phyloP scores from a whole-genome alignment of 2,113 vertebrate genomes.

The Zingel zingel region DNA sequence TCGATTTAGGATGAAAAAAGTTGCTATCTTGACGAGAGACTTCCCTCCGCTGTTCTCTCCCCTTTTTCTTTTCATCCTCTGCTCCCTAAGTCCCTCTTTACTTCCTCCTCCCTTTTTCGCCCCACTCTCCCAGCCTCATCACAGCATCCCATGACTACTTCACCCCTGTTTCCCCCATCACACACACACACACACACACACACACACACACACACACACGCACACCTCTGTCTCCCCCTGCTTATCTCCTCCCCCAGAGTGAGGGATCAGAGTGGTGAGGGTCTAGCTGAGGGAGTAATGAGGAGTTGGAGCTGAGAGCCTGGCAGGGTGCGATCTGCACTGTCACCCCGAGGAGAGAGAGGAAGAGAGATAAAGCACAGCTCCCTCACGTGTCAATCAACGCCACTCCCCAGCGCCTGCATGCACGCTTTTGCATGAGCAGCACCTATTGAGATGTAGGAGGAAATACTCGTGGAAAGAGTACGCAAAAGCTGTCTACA shows the following conservation, averaged over 20 bases:
- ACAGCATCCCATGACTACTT: slow-evolving; percentile 42
- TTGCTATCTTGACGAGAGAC: slow-evolving; percentile 27
- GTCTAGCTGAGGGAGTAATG: slow-evolving; percentile 76
- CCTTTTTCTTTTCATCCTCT: slow-evolving; percentile 32
- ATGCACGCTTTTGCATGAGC: slow-evolving; percentile 38
- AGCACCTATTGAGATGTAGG: slow-evolving; percentile 34
- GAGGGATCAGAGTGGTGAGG: slow-evolving; percentile 79
- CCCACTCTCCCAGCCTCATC: slow-evolving; percentile 36
- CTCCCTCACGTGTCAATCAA: slow-evolving; percentile 69
- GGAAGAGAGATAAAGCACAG: slow-evolving; percentile 46
- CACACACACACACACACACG: slow-evolving; percentile 5
- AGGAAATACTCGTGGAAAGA: slow-evolving; percentile 39
- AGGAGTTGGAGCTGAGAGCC: slow-evolving; percentile 70
- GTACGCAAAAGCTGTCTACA: slow-evolving; percentile 24
- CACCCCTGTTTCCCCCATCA: background rate
- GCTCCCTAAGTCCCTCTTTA: slow-evolving; percentile 51
- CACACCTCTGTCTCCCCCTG: slow-evolving; percentile 44
- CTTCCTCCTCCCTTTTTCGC: slow-evolving; percentile 31
- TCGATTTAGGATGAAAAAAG: slow-evolving; percentile 31
- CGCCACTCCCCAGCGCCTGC: slow-evolving; percentile 10
- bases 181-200: slow-evolving; percentile 20
- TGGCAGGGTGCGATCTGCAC: slow-evolving; percentile 72
- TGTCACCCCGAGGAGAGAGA: slow-evolving; percentile 60
- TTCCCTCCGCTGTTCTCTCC: slow-evolving; percentile 11
- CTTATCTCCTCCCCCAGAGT: slow-evolving; percentile 72